Evolutionary conservation across 2,888 invertebrate genomes (phyloP).

Genomic region (Fragum sueziense): DNA sequence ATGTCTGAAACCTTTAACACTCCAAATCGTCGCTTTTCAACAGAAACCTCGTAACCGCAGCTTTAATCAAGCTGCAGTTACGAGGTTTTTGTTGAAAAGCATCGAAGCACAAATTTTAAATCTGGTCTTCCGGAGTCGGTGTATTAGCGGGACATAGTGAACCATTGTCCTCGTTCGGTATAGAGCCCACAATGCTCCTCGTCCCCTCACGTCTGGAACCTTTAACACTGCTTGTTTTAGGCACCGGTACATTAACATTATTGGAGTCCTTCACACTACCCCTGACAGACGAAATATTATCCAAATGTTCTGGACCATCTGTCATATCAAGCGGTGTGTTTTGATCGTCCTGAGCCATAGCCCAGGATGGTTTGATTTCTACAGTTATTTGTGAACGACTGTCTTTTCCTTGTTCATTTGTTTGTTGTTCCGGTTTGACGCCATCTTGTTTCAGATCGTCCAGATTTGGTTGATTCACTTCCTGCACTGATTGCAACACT

Average conservation of each 20-base stretch:
- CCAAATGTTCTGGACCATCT: constrained; percentile 20
- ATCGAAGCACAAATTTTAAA: not conserved
- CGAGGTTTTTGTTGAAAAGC: too few relatives aligned
- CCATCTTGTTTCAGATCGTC: not conserved
- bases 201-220: not conserved
- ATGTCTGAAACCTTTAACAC: too few relatives aligned
- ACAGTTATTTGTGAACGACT: constrained; percentile 46
- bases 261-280: constrained; percentile 22
- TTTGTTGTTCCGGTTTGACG: not conserved
- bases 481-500: constrained; percentile 61
- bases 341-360: constrained; percentile 26
- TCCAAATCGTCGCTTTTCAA: too few relatives aligned
- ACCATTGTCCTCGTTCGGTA: constrained; percentile 5
- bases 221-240: constrained; percentile 34
- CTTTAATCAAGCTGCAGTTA: too few relatives aligned
- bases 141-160: constrained; percentile 41
- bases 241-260: not conserved
- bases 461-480: constrained; percentile 58
- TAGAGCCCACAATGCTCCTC: not conserved
- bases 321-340: constrained; percentile 3
- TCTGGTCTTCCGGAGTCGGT: constrained; percentile 33
- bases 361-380: constrained; percentile 63
- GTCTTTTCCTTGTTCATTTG: not conserved
- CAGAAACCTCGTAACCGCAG: too few relatives aligned
- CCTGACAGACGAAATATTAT: constrained; percentile 51